A percentile compares a stretch with the other conserved stretches of the same genome.
phyloP scores from a whole-genome alignment of 2,113 vertebrate genomes.

The Cyanistes caeruleus region DNA sequence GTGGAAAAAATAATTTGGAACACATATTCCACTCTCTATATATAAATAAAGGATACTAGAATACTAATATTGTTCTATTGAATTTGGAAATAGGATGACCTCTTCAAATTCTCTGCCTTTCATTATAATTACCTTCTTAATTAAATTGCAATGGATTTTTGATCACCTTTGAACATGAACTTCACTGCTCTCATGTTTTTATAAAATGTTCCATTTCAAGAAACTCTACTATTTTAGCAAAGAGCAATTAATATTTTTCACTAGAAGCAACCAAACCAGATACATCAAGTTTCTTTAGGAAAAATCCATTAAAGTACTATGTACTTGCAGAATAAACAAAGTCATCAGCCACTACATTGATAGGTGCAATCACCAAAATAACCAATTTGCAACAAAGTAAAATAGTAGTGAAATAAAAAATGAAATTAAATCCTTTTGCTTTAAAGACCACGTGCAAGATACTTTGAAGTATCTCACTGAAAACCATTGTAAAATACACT shows the following conservation, averaged over 20 bases:
- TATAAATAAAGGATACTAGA: not conserved
- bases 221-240: not conserved
- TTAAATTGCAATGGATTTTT: not conserved
- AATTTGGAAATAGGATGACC: not conserved
- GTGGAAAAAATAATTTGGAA: not conserved
- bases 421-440: not conserved
- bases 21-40: not conserved
- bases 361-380: not conserved
- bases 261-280: not conserved
- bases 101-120: not conserved
- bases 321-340: not conserved
- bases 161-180: not conserved
- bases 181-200: not conserved
- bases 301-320: not conserved
- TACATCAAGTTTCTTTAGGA: not conserved
- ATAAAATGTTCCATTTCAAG: not conserved
- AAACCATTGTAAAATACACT: not conserved
- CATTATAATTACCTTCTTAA: not conserved
- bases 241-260: not conserved
- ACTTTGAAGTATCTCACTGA: not conserved
- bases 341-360: not conserved
- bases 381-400: not conserved
- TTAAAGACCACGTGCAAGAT: not conserved
- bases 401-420: not conserved
- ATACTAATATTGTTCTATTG: not conserved